phyloP scores from a whole-genome alignment of 2,888 invertebrate genomes.

The Tipula confusa region DNA sequence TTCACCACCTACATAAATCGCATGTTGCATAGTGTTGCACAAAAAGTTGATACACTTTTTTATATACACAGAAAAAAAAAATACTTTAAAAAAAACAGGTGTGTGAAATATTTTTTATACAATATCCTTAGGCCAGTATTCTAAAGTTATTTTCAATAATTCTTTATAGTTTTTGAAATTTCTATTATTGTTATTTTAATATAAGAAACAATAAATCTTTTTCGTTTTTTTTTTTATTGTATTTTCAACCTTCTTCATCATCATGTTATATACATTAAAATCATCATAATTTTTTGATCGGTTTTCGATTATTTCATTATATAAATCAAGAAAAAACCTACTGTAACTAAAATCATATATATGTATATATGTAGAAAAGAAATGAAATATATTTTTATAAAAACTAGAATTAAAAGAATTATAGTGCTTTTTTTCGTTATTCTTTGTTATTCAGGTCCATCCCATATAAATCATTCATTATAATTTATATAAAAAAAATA shows the following conservation, averaged over 20 bases:
- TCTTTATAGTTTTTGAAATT: neutral
- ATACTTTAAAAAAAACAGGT: neutral
- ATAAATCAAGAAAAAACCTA: neutral
- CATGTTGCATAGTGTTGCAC: neutral
- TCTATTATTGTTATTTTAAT: constrained; percentile 12
- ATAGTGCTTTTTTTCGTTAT: constrained; percentile 14
- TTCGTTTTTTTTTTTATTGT: neutral
- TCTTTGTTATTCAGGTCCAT: constrained; percentile 28
- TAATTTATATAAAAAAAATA: constrained; percentile 26
- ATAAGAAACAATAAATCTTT: neutral
- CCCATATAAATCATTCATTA: constrained; percentile 31
- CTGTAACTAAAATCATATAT: neutral
- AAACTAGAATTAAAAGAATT: constrained; percentile 28
- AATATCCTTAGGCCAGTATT: neutral
- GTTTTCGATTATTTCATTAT: constrained; percentile 16
- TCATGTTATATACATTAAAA: neutral
- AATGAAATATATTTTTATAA: constrained; percentile 3
- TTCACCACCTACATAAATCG: neutral
- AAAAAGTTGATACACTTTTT: neutral
- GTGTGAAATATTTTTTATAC: neutral
- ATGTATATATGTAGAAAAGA: neutral
- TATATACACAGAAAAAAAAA: too few species aligned
- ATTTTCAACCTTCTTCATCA: constrained; percentile 14
- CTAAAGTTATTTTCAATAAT: neutral
- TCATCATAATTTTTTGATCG: constrained; percentile 25